Evolutionary conservation across 2,113 vertebrate species (phyloP), one percentile per base, ranked within the genome.

Genomic region (crab-eating macaque (Macaca fascicularis)): DNA sequence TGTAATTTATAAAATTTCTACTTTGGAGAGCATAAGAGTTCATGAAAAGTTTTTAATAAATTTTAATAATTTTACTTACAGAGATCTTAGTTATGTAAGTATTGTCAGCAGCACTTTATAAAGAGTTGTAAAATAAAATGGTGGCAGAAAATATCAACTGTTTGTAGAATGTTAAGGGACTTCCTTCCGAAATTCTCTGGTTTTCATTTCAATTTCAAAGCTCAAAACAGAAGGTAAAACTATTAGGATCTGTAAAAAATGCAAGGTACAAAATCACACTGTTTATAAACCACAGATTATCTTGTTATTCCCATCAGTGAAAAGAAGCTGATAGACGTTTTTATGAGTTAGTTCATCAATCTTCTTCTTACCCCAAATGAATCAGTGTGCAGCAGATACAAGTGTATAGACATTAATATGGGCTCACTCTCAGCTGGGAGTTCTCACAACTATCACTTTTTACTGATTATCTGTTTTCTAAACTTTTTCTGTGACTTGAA

Each of bases 121-220:
- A 92, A 86, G 50, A 92, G 45, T 52, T 6, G 32, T 69, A 8
- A 95, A 80, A 38, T 25, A 3, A 45, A 80, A 38, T 76, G 14
- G 13, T 82, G 48, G n/a, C 57, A 61, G 74, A 84, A 81, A 16
- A 92, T 92, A 79, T 13, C 80, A 38, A 89, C 30, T 82, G 6
- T 59, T 50, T 76, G 10, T 79, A 80, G 83, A 70, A 40, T 79
- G 32, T 95, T 92, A 80, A 67, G 38, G 52, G 43, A 72, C 83
- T 94, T 91, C 84, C 6, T 81, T 86, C 5, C 89, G 52, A 86
- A 97, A 12, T 90, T 72, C 9, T 86, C 20, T 78, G n/a, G n/a
- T 91, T 95, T 92, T 94, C 35, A n/a, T 81, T 97, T 93, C 85
- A 92, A 61, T 52, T 86, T 87, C n/a, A 81, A 67, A 75, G 80